A percentile compares a stretch with the other conserved stretches of the same genome.
Evolutionary conservation across 2,113 vertebrate genomes (phyloP).

Genomic region (Tachysurus vachellii): DNA sequence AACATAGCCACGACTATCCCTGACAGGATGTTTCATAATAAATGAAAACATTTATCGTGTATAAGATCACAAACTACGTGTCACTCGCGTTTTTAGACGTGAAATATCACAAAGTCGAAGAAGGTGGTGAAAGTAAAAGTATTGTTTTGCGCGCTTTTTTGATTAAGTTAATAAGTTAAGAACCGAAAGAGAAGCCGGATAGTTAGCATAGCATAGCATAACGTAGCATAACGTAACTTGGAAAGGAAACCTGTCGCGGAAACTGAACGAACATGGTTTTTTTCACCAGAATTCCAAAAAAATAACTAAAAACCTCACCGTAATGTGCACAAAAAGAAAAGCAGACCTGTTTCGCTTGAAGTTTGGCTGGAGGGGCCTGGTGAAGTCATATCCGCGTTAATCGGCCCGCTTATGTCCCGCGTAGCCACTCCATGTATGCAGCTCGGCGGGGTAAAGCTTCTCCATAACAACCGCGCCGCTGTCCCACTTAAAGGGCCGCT

Average conservation of each 20-base stretch:
- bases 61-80: not conserved
- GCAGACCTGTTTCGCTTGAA: constrained; percentile 60
- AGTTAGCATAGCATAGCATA: constrained; percentile 6
- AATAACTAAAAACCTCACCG: not conserved
- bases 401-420: constrained; percentile 34
- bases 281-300: not conserved
- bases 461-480: constrained; percentile 73
- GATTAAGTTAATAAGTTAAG: not conserved
- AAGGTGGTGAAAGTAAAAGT: too few relatives aligned
- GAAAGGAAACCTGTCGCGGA: constrained; percentile 33
- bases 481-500: constrained; percentile 12
- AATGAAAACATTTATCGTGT: not conserved
- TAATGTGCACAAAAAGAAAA: not conserved
- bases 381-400: constrained; percentile 21
- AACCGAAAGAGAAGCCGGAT: not conserved
- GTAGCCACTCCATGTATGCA: constrained; percentile 41
- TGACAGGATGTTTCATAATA: constrained; percentile 20
- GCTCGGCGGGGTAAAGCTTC: constrained; percentile 68
- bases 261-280: not conserved
- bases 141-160: too few relatives aligned
- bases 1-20: not conserved
- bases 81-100: not conserved
- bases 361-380: not conserved
- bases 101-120: not conserved
- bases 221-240: not conserved